Evolutionary conservation across 1,140 invertebrate species (phyloP).

Genomic region (Diorhabda sublineata): DNA sequence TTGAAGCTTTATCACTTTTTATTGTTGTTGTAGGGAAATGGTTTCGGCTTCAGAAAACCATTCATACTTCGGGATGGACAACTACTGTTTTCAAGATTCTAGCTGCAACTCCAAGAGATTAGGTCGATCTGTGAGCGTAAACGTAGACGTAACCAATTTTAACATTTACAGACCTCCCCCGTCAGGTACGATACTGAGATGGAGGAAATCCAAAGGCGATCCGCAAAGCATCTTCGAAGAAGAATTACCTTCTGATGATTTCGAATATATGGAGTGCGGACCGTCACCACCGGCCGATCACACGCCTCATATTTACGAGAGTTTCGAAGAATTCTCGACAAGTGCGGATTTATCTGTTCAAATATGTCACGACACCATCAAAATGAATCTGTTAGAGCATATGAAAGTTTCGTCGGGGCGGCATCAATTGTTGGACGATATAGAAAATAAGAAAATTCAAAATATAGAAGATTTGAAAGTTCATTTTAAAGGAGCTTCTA

Average conservation of each 20-base stretch:
- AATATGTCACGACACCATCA: slow-evolving; percentile 68
- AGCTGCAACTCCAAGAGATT: slow-evolving; percentile 36
- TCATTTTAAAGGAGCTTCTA: slow-evolving; percentile 53
- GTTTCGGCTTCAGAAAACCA: slow-evolving; percentile 37
- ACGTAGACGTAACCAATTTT: slow-evolving; percentile 42
- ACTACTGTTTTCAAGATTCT: slow-evolving; percentile 47
- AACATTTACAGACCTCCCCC: slow-evolving; percentile 42
- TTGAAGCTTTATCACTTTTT: not conserved
- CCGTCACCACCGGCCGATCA: slow-evolving; percentile 68
- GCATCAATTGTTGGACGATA: slow-evolving; percentile 63
- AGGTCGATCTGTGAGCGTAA: slow-evolving; percentile 45
- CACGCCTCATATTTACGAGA: slow-evolving; percentile 69
- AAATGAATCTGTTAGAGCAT: slow-evolving; percentile 65
- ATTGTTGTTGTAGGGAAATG: slow-evolving; percentile 35
- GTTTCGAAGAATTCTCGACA: slow-evolving; percentile 64
- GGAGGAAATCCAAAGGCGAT: slow-evolving; percentile 48
- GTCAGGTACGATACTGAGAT: slow-evolving; percentile 30
- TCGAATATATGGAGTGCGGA: slow-evolving; percentile 68
- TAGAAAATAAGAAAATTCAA: slow-evolving; percentile 59
- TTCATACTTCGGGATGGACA: slow-evolving; percentile 44
- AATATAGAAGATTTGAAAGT: slow-evolving; percentile 53
- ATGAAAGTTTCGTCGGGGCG: slow-evolving; percentile 62
- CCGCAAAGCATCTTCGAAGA: slow-evolving; percentile 60
- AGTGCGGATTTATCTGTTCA: slow-evolving; percentile 62
- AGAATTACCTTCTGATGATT: slow-evolving; percentile 60